A percentile compares a stretch with the other conserved stretches of the same genome.
Evolutionary conservation across 1,140 invertebrate species (phyloP).

Genomic region (Scaptomyza montana): DNA sequence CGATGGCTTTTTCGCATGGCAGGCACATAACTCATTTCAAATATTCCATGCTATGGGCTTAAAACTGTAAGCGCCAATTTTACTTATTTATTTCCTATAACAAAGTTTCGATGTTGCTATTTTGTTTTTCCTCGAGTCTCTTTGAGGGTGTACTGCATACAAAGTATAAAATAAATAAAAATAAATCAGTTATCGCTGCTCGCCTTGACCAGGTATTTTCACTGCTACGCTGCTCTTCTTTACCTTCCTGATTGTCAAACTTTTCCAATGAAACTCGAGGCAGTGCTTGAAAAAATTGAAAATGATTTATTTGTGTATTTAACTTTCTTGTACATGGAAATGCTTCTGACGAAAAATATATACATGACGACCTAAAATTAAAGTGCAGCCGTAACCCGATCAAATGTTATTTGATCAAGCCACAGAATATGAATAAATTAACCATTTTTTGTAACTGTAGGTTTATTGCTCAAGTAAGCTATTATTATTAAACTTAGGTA

Average conservation of each 20-base stretch:
- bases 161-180: not conserved
- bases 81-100: slow-evolving; percentile 8
- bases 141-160: slow-evolving; percentile 27
- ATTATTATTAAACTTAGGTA: too few species aligned
- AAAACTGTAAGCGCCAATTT: slow-evolving; percentile 37
- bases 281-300: not conserved
- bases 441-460: too few species aligned
- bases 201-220: slow-evolving; percentile 35
- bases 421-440: not conserved
- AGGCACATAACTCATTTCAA: slow-evolving; percentile 66
- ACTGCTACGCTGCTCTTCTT: not conserved
- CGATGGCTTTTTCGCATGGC: slow-evolving; percentile 51
- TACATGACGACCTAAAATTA: not conserved
- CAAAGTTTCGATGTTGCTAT: slow-evolving; percentile 26
- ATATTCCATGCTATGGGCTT: slow-evolving; percentile 26
- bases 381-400: not conserved
- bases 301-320: slow-evolving; percentile 26
- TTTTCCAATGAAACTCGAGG: slow-evolving; percentile 45
- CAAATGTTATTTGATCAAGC: not conserved
- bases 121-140: slow-evolving; percentile 1
- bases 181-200: slow-evolving; percentile 5
- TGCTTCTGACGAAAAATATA: not conserved
- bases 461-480: not conserved
- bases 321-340: slow-evolving; percentile 1
- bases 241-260: slow-evolving; percentile 50